Evolutionary conservation across 2,797 vertebrate species (phyloP).

Genomic region (Xiphorhynchus erythropygius): DNA sequence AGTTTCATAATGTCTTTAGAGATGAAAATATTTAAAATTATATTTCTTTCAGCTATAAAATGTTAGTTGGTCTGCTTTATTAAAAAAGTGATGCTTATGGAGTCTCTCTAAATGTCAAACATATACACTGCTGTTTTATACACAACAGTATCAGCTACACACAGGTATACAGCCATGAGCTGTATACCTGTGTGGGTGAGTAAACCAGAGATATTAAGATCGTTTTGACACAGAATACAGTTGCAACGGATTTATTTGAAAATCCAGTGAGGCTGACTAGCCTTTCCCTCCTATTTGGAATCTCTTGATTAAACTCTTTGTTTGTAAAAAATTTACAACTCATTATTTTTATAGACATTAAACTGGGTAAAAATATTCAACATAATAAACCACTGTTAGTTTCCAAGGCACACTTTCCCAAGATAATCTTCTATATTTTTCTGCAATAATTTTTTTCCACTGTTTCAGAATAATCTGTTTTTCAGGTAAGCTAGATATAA

Average conservation of each 20-base stretch:
- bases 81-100: not conserved
- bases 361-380: not conserved
- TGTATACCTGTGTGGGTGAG: not conserved
- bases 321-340: not conserved
- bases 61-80: not conserved
- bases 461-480: not conserved
- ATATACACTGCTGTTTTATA: not conserved
- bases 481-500: not conserved
- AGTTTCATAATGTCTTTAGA: not conserved
- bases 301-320: not conserved
- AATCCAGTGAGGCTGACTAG: not conserved
- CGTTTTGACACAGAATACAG: not conserved
- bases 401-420: not conserved
- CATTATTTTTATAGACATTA: not conserved
- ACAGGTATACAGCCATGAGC: not conserved
- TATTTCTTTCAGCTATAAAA: not conserved
- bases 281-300: not conserved
- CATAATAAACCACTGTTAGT: not conserved
- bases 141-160: not conserved
- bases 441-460: not conserved
- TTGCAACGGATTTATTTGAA: not conserved
- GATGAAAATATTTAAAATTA: not conserved
- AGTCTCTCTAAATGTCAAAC: not conserved
- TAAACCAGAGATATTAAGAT: not conserved
- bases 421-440: not conserved